Evolutionary conservation across 2,113 vertebrate species (phyloP).

Genomic region (Danionella cerebrum): DNA sequence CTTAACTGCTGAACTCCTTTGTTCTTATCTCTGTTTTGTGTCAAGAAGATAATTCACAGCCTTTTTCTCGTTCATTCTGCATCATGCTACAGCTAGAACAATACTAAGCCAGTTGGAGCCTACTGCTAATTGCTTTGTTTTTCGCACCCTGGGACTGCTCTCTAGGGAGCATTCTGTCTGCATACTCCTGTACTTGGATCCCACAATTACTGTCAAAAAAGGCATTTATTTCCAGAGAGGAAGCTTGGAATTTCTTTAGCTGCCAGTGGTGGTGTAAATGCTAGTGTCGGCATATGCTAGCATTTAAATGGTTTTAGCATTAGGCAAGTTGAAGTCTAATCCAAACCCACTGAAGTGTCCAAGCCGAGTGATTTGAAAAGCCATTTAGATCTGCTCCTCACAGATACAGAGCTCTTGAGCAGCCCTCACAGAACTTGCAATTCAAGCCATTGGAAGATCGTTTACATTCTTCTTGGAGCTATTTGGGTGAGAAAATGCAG

Average conservation of each 20-base stretch:
- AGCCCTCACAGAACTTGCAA: conserved; percentile 13
- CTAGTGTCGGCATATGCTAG: conserved; percentile 4
- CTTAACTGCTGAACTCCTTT: too few relatives aligned
- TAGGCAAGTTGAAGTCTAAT: conserved; percentile 34
- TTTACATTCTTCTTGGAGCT: conserved; percentile 30
- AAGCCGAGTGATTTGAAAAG: conserved; percentile 31
- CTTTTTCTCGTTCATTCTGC: not conserved
- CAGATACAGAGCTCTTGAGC: conserved; percentile 7
- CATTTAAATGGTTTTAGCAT: conserved; percentile 34
- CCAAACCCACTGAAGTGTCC: conserved; percentile 36
- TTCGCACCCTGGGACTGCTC: not conserved
- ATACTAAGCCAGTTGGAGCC: not conserved
- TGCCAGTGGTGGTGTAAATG: conserved; percentile 4
- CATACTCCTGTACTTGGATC: not conserved
- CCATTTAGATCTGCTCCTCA: conserved; percentile 29
- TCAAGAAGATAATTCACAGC: not conserved
- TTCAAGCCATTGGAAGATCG: conserved; percentile 19
- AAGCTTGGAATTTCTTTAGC: not conserved
- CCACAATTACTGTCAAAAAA: not conserved
- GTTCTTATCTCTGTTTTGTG: not conserved
- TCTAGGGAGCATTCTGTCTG: not conserved
- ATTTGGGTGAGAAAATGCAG: conserved; percentile 25
- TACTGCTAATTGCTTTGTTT: conserved; percentile 10
- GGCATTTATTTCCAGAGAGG: conserved; percentile 18
- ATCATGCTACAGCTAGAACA: not conserved